phyloP scores from a whole-genome alignment of 2,113 vertebrate species.

The Ctenodactylus gundi region DNA sequence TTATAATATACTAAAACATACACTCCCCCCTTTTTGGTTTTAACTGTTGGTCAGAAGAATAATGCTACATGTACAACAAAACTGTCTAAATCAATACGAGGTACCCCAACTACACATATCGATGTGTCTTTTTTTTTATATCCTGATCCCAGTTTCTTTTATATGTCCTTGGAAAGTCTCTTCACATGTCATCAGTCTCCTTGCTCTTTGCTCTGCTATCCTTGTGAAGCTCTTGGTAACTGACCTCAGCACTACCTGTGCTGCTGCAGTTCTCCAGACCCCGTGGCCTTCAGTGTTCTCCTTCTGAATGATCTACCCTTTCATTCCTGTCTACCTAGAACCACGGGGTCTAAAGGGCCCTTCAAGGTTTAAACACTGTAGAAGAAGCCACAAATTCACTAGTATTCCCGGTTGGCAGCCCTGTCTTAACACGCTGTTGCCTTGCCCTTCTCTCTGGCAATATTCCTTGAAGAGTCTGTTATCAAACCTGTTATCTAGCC shows the following conservation, averaged over 20 bases:
- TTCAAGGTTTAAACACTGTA: neutral
- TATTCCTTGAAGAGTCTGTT: neutral
- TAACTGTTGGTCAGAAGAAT: neutral
- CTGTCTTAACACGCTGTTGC: neutral
- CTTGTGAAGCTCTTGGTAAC: neutral
- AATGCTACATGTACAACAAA: neutral
- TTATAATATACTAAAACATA: neutral
- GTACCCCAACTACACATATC: neutral
- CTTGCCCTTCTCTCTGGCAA: neutral
- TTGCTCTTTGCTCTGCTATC: neutral
- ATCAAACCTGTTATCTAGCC: neutral
- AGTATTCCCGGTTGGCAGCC: neutral
- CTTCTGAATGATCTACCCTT: neutral
- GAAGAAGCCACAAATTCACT: neutral
- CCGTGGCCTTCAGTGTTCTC: neutral
- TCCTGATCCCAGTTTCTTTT: neutral
- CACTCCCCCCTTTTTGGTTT: neutral
- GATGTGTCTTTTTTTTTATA: neutral
- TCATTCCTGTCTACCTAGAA: neutral
- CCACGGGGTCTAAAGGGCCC: neutral
- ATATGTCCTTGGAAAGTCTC: neutral
- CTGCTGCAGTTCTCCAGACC: neutral
- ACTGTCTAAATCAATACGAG: neutral
- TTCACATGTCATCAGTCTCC: neutral
- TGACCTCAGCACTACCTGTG: neutral